Evolutionary conservation across 2,888 invertebrate species (phyloP).

Genomic region (Ptychoptera albimana): DNA sequence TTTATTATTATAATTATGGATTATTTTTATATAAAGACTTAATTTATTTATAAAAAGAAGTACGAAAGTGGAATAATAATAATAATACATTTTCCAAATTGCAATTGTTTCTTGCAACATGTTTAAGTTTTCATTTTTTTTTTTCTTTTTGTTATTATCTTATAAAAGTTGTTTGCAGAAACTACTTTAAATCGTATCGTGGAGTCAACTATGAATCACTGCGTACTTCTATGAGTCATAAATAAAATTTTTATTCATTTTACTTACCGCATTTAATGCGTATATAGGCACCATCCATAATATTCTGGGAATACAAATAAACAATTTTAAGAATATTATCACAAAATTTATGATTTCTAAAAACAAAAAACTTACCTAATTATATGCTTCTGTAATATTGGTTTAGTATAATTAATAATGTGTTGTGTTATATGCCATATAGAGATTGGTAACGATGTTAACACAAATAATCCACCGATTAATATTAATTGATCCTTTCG

Average conservation of each 20-base stretch:
- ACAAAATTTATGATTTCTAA: too few species aligned
- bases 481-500: constrained; percentile 66
- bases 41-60: too few species aligned
- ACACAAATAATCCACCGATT: constrained; percentile 81
- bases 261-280: constrained; percentile 78
- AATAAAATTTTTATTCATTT: neutral
- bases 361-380: constrained; percentile 59
- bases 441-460: constrained; percentile 79
- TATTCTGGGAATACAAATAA: constrained; percentile 29
- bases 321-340: constrained; percentile 38
- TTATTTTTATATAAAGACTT: too few species aligned
- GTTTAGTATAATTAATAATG: constrained; percentile 83
- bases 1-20: too few species aligned
- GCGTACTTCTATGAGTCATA: neutral
- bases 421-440: constrained; percentile 92
- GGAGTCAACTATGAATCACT: neutral
- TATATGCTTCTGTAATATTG: constrained; percentile 82
- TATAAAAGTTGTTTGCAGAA: too few species aligned
- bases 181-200: too few species aligned
- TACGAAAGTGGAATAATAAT: too few species aligned
- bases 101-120: too few species aligned
- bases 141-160: too few species aligned
- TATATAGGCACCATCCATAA: constrained; percentile 98
- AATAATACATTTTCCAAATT: too few species aligned
- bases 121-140: too few species aligned